These are phyloP conservation scores for Temnothorax curvispinosus DNA, from an alignment of 1,140 invertebrate species.

Conservation along the genomic window DNA sequence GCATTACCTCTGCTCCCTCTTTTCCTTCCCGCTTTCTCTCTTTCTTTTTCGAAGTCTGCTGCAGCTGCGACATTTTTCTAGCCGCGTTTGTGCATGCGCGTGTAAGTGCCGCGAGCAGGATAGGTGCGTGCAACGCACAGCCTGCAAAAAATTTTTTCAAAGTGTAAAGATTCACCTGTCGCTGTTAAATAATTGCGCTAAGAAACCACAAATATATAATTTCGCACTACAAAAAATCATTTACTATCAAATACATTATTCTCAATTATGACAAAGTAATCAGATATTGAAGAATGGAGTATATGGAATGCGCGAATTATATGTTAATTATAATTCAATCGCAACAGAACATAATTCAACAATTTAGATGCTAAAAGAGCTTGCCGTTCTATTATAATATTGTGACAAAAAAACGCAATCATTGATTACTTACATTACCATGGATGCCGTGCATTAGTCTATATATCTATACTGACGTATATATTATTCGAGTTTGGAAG, in stretches of 20 bases:
- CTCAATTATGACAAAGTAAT: not conserved
- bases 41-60: constrained; percentile 26
- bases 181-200: constrained; percentile 56
- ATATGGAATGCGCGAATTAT: not conserved
- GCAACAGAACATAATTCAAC: not conserved
- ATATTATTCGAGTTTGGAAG: not conserved
- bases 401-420: not conserved
- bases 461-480: constrained; percentile 29
- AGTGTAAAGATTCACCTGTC: constrained; percentile 71
- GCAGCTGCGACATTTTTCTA: constrained; percentile 80
- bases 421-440: not conserved
- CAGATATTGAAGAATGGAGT: not conserved
- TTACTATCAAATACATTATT: constrained; percentile 1
- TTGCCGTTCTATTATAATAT: not conserved
- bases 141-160: constrained; percentile 67
- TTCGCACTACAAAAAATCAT: not conserved
- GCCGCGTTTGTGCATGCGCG: not conserved
- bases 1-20: not conserved
- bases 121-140: constrained; percentile 16
- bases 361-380: not conserved
- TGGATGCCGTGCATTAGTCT: not conserved
- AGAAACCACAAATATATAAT: constrained; percentile 31
- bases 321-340: not conserved
- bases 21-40: not conserved
- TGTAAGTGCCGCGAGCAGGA: constrained; percentile 3